These are phyloP conservation scores for Cheumatopsyche charites DNA, from an alignment of 1,140 invertebrate species.

Conservation along the genomic window DNA sequence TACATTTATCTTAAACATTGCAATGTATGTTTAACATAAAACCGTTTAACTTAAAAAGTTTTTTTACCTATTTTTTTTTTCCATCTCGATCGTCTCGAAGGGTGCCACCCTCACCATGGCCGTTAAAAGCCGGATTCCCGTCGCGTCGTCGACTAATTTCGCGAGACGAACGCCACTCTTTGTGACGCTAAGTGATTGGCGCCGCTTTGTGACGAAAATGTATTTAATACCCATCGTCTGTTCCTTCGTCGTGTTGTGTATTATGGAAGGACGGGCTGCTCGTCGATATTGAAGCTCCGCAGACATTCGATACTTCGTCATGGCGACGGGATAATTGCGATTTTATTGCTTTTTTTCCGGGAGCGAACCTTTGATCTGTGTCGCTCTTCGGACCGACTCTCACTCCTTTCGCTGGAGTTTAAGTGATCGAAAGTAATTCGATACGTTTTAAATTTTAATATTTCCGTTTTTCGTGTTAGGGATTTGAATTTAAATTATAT, in stretches of 20 bases:
- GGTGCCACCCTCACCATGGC: background rate
- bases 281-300: background rate
- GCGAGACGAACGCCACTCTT: conserved; percentile 26
- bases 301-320: conserved; percentile 5
- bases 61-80: background rate
- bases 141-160: conserved; percentile 20
- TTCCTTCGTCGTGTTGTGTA: background rate
- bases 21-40: no score
- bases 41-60: background rate
- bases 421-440: no score
- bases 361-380: background rate
- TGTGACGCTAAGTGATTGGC: conserved; percentile 34
- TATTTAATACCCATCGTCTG: conserved; percentile 15
- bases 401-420: no score
- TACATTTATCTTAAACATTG: no score
- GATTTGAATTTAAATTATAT: no score
- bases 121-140: background rate
- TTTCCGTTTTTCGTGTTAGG: no score
- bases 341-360: conserved; percentile 16
- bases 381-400: no score
- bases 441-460: no score
- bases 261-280: background rate
- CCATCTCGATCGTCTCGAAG: background rate
- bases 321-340: conserved; percentile 17
- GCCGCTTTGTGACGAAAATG: conserved; percentile 32